A percentile compares a stretch with the other conserved stretches of the same genome.
These are phyloP conservation scores for Batillaria attramentaria DNA, from an alignment of 1,140 invertebrate species.

Conservation along the genomic window DNA sequence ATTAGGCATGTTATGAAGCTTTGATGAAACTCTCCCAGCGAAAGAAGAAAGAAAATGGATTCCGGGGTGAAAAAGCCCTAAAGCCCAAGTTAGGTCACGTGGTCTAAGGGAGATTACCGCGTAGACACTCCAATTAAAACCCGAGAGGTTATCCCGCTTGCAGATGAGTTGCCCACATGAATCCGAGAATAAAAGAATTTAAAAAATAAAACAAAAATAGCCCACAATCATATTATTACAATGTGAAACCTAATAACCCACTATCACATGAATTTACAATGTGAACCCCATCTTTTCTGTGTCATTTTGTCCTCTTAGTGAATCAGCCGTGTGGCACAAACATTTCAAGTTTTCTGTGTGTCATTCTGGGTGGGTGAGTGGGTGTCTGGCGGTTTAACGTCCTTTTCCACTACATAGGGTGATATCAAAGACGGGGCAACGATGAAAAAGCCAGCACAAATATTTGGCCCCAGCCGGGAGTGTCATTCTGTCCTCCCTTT, in stretches of 20 bases:
- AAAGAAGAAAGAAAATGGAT: constrained; percentile 32
- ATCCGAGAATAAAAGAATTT: not conserved
- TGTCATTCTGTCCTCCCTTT: too few relatives aligned
- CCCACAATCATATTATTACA: not conserved
- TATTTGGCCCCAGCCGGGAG: too few relatives aligned
- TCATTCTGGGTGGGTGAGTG: too few relatives aligned
- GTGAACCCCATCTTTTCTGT: not conserved
- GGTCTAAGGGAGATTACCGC: not conserved
- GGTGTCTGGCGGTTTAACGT: too few relatives aligned
- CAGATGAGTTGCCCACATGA: not conserved
- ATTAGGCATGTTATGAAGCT: constrained; percentile 94
- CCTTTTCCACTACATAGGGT: too few relatives aligned
- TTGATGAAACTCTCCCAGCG: constrained; percentile 34
- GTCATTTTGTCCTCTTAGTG: too few relatives aligned
- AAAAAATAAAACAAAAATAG: not conserved
- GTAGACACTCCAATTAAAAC: not conserved
- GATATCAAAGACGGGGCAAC: too few relatives aligned
- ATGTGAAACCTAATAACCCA: not conserved
- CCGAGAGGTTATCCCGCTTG: not conserved
- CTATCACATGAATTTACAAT: constrained; percentile 7
- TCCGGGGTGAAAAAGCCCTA: constrained; percentile 10
- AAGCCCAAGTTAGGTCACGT: constrained; percentile 15
- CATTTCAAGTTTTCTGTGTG: too few relatives aligned
- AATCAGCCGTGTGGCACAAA: too few relatives aligned
- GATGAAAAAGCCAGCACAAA: too few relatives aligned